Base-by-base conservation (phyloP, 2,888 invertebrate species). In the Amiota communis region DNA sequence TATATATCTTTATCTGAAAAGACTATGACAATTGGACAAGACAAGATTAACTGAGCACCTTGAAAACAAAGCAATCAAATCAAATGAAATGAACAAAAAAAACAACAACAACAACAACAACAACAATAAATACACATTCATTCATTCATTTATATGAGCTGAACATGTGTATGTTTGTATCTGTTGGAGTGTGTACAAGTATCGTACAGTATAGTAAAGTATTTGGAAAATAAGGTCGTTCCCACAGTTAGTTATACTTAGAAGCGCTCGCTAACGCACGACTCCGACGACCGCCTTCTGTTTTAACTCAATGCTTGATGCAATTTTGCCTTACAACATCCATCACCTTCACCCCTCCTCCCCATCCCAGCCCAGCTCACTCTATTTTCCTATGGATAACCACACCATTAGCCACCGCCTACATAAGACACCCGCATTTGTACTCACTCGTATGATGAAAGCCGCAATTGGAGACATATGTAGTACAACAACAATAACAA, bases 281-380 rank as follows among this genome's bases (percentile, higher is more conserved):
- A 46, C 36, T n/a, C 13, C 46, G n/a, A 13, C 20, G 65, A 71
- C 75, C 73, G 78, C 72, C 75, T 71, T 67, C 70, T 76, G 74
- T 70, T 36, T 36, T 36, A 36, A 36, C 36, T 36, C 36, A 36
- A 6, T 6, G 6, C 36, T 36, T 36, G 36, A 36, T 36, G 36
- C 36, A 36, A 36, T 36, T 36, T 61, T 49, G 56, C 46, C 20
- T 53, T 64, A 80, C 83, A 79, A 72, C 80, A 80, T 77, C 69
- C 71, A 64, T n/a, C 53, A 74, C 74, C 72, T 13, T 1, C 53
- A n/a, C 12, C 13, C 72, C 69, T 69, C 49, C 71, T 6, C 6
- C 36, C 36, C 36, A 6, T 6, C 36, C 36, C 36, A 36, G 2
- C 0, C 36, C 36, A 36, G 75, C 61, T 53, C 63, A 72, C 67